Conservation (phyloP, 2,888 invertebrate genomes). For the Parapristionchus giblindavisi region DNA sequence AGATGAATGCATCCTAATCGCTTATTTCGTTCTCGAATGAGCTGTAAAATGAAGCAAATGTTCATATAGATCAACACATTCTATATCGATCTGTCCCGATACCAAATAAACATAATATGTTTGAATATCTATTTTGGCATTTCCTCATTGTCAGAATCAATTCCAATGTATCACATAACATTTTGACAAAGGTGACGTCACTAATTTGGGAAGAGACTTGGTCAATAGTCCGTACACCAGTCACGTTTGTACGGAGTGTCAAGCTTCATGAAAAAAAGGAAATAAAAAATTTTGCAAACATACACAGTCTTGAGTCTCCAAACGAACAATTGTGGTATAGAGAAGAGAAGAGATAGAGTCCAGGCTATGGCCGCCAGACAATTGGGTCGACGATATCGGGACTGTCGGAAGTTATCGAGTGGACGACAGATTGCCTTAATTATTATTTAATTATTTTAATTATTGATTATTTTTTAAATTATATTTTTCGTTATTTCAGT, state of each 20-base stretch:
- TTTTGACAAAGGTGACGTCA: too few relatives aligned
- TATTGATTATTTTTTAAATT: neutral
- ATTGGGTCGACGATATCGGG: slow-evolving; percentile 66
- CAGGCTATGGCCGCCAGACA: slow-evolving; percentile 62
- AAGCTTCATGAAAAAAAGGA: too few relatives aligned
- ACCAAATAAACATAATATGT: too few relatives aligned
- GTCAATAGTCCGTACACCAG: too few relatives aligned
- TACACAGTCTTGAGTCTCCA: slow-evolving; percentile 46
- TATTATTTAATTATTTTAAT: neutral
- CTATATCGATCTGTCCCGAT: too few relatives aligned
- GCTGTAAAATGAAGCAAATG: too few relatives aligned
- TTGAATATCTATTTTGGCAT: too few relatives aligned
- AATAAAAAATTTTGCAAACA: neutral
- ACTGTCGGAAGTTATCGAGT: slow-evolving; percentile 62
- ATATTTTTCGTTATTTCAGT: neutral
- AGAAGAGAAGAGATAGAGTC: slow-evolving; percentile 58
- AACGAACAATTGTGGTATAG: slow-evolving; percentile 63
- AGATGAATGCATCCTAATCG: too few relatives aligned
- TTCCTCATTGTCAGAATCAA: neutral
- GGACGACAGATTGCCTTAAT: slow-evolving; percentile 66
- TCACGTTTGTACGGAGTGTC: too few relatives aligned
- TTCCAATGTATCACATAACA: neutral
- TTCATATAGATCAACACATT: too few relatives aligned
- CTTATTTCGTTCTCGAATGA: too few relatives aligned
- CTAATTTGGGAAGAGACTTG: too few relatives aligned